Percentiles rank a stretch among this genome's conserved stretches.
phyloP scores from a whole-genome alignment of 2,113 vertebrate genomes.

The Condylura cristata region DNA sequence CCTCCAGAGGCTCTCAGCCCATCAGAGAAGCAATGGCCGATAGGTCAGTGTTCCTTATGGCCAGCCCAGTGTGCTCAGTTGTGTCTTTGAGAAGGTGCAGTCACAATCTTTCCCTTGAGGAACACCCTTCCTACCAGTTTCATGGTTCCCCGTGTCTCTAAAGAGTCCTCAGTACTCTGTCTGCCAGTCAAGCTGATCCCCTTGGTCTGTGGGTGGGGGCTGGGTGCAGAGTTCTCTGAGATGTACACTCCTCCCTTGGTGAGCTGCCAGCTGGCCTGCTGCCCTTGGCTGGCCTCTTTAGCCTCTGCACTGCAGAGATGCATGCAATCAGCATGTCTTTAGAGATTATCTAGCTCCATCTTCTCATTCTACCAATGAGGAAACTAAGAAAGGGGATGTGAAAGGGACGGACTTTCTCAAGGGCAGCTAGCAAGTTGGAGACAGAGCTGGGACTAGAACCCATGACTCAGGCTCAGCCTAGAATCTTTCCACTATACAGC shows the following conservation, averaged over 20 bases:
- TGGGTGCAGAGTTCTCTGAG: background rate
- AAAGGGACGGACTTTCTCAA: background rate
- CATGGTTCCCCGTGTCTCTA: background rate
- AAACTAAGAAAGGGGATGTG: background rate
- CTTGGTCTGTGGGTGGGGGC: background rate
- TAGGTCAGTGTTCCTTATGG: background rate
- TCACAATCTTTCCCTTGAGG: background rate
- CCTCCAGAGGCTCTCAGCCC: background rate
- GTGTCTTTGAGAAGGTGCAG: background rate
- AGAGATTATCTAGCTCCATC: background rate
- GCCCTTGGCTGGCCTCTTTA: background rate
- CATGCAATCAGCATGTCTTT: background rate
- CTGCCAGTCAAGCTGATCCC: background rate
- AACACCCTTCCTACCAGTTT: background rate
- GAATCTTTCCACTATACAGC: background rate
- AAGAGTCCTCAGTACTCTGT: background rate
- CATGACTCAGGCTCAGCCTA: background rate
- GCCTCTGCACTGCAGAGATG: conserved; percentile 31
- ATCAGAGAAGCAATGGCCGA: background rate
- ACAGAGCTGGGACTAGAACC: background rate
- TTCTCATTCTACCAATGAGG: background rate
- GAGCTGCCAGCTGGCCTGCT: background rate
- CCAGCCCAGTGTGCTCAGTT: background rate
- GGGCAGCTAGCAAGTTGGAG: background rate
- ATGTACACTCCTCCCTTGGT: background rate